A percentile compares a stretch with the other conserved stretches of the same genome.
Evolutionary conservation across 2,797 vertebrate species (phyloP).

Genomic region (Geotrypetes seraphini): DNA sequence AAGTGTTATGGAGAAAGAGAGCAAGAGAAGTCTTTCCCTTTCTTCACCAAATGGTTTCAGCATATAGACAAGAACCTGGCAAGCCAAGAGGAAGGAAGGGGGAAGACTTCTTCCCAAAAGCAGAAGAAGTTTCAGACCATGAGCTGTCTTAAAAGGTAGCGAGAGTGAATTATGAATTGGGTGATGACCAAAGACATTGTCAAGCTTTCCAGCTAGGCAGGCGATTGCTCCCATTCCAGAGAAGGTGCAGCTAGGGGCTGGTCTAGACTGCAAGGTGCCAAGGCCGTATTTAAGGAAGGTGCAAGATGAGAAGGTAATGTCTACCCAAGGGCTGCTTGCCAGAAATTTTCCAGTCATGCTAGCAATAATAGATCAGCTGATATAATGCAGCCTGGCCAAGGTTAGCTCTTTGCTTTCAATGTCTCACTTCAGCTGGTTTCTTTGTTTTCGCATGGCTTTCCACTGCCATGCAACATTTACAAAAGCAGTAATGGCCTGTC

Average conservation of each 20-base stretch:
- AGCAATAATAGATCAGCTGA: conserved; percentile 39
- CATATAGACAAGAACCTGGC: no score
- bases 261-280: conserved; percentile 1
- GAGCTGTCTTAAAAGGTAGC: no score
- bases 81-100: no score
- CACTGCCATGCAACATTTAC: conserved; percentile 55
- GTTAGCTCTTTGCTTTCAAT: conserved; percentile 29
- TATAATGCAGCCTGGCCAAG: conserved; percentile 13
- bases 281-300: conserved; percentile 6
- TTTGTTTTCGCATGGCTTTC: conserved; percentile 2
- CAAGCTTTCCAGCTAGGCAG: not conserved
- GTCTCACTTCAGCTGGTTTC: conserved; percentile 9
- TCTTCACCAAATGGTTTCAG: no score
- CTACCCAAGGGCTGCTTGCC: conserved; percentile 5
- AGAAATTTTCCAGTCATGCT: conserved; percentile 29
- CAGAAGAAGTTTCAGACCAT: no score
- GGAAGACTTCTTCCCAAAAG: no score
- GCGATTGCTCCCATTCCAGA: no score
- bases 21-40: no score
- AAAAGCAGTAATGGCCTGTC: conserved; percentile 9
- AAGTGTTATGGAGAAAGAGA: no score
- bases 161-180: no score
- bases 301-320: conserved; percentile 20
- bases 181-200: no score
- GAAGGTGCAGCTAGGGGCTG: no score